phyloP scores from a whole-genome alignment of 2,113 vertebrate species.

The Notiomystis cincta region DNA sequence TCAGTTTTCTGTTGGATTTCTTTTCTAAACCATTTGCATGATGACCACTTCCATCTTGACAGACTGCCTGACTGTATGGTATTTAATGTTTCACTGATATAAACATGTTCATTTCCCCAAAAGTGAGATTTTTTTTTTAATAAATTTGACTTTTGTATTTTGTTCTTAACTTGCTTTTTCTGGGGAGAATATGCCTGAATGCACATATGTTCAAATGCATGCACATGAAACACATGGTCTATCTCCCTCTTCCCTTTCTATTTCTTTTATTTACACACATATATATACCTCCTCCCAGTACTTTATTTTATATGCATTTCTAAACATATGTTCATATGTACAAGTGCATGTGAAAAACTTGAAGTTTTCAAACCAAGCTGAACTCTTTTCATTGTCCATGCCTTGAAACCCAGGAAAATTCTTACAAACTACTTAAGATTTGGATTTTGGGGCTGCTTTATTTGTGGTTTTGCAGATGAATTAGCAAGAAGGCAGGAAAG shows the following conservation, averaged over 20 bases:
- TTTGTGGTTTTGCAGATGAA: neutral
- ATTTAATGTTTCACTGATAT: neutral
- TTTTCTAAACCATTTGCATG: slow-evolving; percentile 3
- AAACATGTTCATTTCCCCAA: neutral
- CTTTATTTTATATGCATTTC: neutral
- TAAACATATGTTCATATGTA: neutral
- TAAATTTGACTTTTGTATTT: neutral
- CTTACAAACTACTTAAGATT: neutral
- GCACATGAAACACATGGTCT: neutral
- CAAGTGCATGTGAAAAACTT: neutral
- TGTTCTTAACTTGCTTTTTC: neutral
- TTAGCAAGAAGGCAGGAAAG: neutral
- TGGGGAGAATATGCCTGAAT: neutral
- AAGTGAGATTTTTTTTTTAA: neutral
- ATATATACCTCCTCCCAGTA: neutral
- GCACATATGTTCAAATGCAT: neutral
- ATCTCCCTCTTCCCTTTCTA: neutral
- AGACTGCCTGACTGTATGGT: neutral
- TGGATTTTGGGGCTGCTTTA: neutral
- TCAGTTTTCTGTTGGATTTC: neutral
- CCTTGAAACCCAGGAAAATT: neutral
- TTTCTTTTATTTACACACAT: neutral
- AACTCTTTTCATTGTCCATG: neutral
- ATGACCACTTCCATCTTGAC: neutral
- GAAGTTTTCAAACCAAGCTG: neutral